These are phyloP conservation scores for Nephrotoma appendiculata DNA, from an alignment of 2,888 invertebrate species.

Conservation along the genomic window DNA sequence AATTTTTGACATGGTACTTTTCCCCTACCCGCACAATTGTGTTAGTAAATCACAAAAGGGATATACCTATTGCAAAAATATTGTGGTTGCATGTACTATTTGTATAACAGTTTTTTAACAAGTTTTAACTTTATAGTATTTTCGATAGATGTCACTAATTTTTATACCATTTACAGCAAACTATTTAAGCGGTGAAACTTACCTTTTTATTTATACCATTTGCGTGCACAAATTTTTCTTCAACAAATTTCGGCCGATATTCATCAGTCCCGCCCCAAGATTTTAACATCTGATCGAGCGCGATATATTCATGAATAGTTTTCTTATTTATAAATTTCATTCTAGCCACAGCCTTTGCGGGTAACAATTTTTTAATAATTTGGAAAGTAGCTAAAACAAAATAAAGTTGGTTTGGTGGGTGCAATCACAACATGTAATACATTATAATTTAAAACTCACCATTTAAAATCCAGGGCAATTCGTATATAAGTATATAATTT, in stretches of 20 bases:
- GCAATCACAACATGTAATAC: background rate
- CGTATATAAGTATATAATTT: conserved; percentile 79
- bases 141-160: background rate
- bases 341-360: conserved; percentile 74
- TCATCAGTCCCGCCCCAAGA: conserved; percentile 70
- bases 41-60: too few relatives aligned
- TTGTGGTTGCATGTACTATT: too few relatives aligned
- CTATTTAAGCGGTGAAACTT: background rate
- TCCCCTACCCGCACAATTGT: too few relatives aligned
- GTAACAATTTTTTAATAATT: conserved; percentile 73
- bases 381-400: conserved; percentile 66
- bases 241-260: conserved; percentile 55
- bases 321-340: conserved; percentile 73
- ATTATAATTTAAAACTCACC: conserved; percentile 36
- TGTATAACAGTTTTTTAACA: too few relatives aligned
- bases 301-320: conserved; percentile 56
- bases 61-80: too few relatives aligned
- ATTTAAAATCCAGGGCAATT: conserved; percentile 89
- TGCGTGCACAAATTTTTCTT: conserved; percentile 33
- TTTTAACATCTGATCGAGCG: conserved; percentile 55
- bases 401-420: background rate
- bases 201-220: background rate
- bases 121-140: background rate
- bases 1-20: too few relatives aligned
- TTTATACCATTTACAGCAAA: background rate